Conservation (phyloP, 2,797 vertebrate species). For the Microctenopoma stevenorrisi region DNA sequence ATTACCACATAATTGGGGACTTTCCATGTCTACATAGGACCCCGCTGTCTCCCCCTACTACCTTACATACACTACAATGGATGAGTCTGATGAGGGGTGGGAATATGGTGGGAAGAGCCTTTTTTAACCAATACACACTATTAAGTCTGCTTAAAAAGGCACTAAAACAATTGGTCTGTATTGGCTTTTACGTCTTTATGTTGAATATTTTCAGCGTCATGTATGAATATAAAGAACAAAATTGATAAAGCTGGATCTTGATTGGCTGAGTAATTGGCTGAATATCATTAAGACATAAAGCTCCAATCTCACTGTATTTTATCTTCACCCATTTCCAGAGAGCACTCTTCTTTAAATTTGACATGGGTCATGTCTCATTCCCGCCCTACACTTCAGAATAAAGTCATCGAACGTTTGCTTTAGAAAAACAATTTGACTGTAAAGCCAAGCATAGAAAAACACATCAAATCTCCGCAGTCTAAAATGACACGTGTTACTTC, state of each 20-base stretch:
- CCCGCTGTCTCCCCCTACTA: constrained; percentile 71
- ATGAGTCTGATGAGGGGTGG: constrained; percentile 56
- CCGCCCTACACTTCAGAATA: constrained; percentile 21
- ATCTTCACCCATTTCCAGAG: too few relatives aligned
- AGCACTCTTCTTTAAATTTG: not conserved
- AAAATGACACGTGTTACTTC: constrained; percentile 74
- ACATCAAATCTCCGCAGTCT: constrained; percentile 38
- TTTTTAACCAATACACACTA: constrained; percentile 54
- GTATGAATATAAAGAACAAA: too few relatives aligned
- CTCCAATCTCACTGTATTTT: too few relatives aligned
- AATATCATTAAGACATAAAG: too few relatives aligned
- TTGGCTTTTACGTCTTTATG: not conserved
- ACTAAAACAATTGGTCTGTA: not conserved
- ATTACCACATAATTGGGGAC: constrained; percentile 89
- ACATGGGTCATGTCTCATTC: not conserved
- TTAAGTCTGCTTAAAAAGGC: constrained; percentile 15
- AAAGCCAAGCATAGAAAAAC: constrained; percentile 50
- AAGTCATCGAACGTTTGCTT: constrained; percentile 40
- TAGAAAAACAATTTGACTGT: constrained; percentile 48
- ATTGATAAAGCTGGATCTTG: too few relatives aligned
- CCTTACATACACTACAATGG: constrained; percentile 52
- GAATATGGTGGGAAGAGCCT: constrained; percentile 40
- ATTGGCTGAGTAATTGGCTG: too few relatives aligned
- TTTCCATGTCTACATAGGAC: constrained; percentile 85
- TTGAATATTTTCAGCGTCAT: not conserved